Evolutionary conservation across 92 coral and sea anemone species (phyloP), one percentile per base, ranked within the genome.

Genomic region (Paramuricea clavata): DNA sequence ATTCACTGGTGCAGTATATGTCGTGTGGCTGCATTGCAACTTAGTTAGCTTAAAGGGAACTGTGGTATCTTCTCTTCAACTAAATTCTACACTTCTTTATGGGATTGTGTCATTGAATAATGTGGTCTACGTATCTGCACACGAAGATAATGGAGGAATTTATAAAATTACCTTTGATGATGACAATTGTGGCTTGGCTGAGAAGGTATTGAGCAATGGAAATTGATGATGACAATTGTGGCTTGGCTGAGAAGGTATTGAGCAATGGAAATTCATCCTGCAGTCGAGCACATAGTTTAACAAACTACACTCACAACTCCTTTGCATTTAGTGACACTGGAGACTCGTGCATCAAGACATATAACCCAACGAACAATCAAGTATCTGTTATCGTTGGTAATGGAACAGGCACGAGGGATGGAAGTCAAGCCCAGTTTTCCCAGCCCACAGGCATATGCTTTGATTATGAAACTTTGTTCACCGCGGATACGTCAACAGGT

Each of bases 291-390:
- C 93, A 86, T 57, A 90, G 90, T 52, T 90, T 90, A 90, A 64
- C 93, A 88, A 87, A 0, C 52, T 86, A 86, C 68, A 60, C 12
- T 19, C 31, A 60, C 68, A 26, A 60, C 31, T 23, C 32, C 31
- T n/a, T 30, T 13, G 85, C 88, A 90, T 86, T 90, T 30, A 90
- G 93, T 86, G 90, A 90, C 88, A 90, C 90, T 90, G 90, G 93
- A 72, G 88, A 90, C 88, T 90, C 74, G 15, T 86, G 39, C 70
- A 73, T 90, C 88, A 90, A 81, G 93, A 88, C 26, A 65, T 74
- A 25, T 81, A 64, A 87, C 0, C 93, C 77, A 54, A 3, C 85
- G 75, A 65, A 0, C 34, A 59, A 90, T 56, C 19, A 71, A 82
- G 87, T 87, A 62, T 82, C 88, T 82, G 88, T 76, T 1, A 21